Evolutionary conservation across 2,797 vertebrate species (phyloP).

Genomic region (Todus mexicanus): DNA sequence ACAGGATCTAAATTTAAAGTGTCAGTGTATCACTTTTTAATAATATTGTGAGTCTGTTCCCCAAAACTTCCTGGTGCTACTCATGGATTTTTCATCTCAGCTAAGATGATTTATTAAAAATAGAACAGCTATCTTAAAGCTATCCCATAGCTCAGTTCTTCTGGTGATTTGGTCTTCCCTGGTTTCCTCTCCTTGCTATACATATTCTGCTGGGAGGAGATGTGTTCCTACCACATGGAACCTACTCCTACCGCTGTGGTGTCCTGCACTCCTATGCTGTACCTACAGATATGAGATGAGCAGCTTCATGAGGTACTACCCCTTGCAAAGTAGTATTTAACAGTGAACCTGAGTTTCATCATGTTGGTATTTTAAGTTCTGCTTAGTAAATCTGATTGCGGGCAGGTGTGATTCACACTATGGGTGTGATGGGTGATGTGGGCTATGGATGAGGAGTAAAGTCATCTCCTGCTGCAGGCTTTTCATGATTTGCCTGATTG

Average conservation of each 20-base stretch:
- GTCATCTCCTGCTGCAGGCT: constrained; percentile 5
- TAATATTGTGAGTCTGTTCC: not conserved
- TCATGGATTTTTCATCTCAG: not conserved
- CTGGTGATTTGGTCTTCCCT: not conserved
- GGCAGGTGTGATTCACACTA: not conserved
- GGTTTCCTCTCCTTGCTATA: not conserved
- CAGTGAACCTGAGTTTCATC: not conserved
- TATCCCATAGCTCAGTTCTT: not conserved
- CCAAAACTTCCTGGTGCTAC: not conserved
- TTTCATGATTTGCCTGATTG: not conserved
- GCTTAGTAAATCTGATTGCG: not conserved
- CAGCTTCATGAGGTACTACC: not conserved
- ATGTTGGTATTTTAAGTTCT: not conserved
- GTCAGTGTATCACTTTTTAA: not conserved
- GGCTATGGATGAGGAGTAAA: not conserved
- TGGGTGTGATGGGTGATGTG: not conserved
- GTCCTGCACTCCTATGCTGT: accelerated
- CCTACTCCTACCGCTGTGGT: no score
- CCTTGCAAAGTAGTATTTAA: not conserved
- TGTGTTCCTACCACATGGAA: not conserved
- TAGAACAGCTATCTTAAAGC: not conserved
- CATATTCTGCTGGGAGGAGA: not conserved
- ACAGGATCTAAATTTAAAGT: not conserved
- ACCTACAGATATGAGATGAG: accelerated
- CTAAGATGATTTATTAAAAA: not conserved